phyloP scores from a whole-genome alignment of 2,888 invertebrate genomes.

The Lycophotia porphyrea region DNA sequence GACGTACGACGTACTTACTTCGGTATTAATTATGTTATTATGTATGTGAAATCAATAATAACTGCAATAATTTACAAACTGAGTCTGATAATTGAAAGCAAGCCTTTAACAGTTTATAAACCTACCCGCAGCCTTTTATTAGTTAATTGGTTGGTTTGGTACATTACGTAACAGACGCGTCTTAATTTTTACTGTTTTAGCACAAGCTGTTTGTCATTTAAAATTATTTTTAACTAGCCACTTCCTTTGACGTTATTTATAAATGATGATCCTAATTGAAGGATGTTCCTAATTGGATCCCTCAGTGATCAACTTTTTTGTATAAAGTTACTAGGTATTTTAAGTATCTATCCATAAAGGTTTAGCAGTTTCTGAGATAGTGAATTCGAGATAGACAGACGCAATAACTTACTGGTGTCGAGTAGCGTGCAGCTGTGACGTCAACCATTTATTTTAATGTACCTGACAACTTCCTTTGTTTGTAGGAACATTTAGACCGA shows the following conservation, averaged over 20 bases:
- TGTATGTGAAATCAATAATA: background rate
- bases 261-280: background rate
- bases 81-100: background rate
- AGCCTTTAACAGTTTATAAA: background rate
- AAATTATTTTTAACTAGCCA: constrained; percentile 27
- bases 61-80: background rate
- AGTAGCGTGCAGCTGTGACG: constrained; percentile 19
- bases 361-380: constrained; percentile 16
- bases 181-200: constrained; percentile 14
- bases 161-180: constrained; percentile 4
- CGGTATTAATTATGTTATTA: background rate
- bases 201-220: constrained; percentile 8
- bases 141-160: constrained; percentile 17
- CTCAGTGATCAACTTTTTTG: background rate
- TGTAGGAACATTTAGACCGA: background rate
- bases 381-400: background rate
- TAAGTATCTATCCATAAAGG: too few species aligned
- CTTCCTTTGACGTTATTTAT: constrained; percentile 31
- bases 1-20: background rate
- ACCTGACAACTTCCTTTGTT: constrained; percentile 45
- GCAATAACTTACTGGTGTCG: background rate
- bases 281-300: background rate
- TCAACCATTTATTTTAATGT: constrained; percentile 33
- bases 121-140: constrained; percentile 17
- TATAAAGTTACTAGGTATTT: background rate